Evolutionary conservation across 2,113 vertebrate species (phyloP).

Genomic region (Cariama cristata): DNA sequence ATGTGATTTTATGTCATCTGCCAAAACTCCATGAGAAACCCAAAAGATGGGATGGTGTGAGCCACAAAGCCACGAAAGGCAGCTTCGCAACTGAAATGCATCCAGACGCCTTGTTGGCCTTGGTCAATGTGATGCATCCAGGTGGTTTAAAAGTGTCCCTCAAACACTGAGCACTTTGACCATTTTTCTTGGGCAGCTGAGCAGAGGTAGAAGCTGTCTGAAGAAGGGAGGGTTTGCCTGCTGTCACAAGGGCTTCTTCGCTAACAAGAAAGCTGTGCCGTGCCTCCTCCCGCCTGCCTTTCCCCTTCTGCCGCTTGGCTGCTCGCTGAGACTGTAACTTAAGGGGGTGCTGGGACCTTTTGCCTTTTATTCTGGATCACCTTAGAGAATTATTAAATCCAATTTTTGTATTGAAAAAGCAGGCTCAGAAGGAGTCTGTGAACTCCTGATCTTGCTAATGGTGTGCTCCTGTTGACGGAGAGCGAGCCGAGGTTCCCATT

Average conservation of each 20-base stretch:
- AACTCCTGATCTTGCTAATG: neutral
- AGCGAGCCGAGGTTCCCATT: neutral
- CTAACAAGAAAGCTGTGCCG: neutral
- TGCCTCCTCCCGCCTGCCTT: neutral
- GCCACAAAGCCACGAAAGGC: neutral
- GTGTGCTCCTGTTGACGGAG: rapidly evolving
- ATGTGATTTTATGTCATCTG: neutral
- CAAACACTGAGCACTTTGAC: neutral
- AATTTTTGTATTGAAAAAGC: neutral
- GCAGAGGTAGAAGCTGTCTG: neutral
- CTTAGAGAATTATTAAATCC: neutral
- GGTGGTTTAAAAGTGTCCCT: neutral
- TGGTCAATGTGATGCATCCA: neutral
- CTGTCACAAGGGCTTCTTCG: neutral
- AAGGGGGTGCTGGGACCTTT: neutral
- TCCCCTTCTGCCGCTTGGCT: neutral
- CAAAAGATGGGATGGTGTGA: neutral
- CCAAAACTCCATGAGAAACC: neutral
- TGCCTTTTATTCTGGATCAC: neutral
- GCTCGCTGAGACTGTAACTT: neutral
- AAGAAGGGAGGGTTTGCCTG: neutral
- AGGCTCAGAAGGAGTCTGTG: neutral
- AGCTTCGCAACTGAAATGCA: neutral
- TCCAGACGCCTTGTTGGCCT: neutral
- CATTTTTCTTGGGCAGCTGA: neutral